A percentile compares a stretch with the other conserved stretches of the same genome.
Evolutionary conservation across 2,888 invertebrate genomes (phyloP).

Genomic region (Heliconius erato): DNA sequence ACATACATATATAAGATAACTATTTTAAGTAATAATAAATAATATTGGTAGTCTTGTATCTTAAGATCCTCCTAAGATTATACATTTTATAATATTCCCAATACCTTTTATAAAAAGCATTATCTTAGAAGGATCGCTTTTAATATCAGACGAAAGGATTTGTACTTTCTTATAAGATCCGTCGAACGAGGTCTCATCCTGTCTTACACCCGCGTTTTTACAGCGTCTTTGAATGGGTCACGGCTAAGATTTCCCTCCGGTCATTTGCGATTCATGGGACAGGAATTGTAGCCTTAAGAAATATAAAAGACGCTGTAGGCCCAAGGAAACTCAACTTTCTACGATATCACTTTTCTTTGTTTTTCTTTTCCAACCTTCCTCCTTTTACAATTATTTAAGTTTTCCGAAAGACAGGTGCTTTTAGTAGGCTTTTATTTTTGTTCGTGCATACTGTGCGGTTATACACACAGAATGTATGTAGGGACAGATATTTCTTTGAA

Average conservation of each 20-base stretch:
- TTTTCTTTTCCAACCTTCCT: conserved; percentile 64
- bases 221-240: conserved; percentile 81
- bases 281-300: conserved; percentile 83
- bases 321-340: conserved; percentile 76
- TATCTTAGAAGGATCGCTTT: neutral
- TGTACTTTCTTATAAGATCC: conserved; percentile 38
- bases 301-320: conserved; percentile 84
- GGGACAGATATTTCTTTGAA: neutral
- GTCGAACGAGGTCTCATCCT: conserved; percentile 56
- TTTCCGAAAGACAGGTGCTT: conserved; percentile 63
- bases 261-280: conserved; percentile 85
- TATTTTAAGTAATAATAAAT: too few species aligned
- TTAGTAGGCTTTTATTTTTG: conserved; percentile 56
- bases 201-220: conserved; percentile 64
- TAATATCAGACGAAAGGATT: conserved; percentile 29
- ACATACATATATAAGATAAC: neutral
- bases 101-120: conserved; percentile 4
- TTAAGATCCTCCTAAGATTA: too few species aligned
- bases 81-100: neutral
- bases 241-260: conserved; percentile 86
- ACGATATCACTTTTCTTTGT: conserved; percentile 66
- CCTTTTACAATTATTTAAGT: conserved; percentile 73
- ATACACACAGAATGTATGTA: neutral
- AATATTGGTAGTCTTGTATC: too few species aligned
- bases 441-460: conserved; percentile 25